Base-by-base conservation (phyloP, 2,888 invertebrate genomes). In the Drosophila longiperda region DNA sequence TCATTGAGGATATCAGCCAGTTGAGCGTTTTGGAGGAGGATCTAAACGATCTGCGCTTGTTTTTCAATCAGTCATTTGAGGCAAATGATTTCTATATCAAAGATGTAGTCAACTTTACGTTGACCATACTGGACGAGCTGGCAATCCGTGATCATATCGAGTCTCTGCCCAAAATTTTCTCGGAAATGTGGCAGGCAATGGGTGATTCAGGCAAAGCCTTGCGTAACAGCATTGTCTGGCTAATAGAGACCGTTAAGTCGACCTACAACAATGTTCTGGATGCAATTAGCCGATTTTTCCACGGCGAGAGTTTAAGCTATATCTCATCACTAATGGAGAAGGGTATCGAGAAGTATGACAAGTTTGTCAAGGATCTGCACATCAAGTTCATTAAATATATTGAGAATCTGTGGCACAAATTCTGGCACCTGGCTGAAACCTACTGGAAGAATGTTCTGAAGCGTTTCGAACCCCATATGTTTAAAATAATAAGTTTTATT, bases 101-200 rank as follows among this genome's bases (percentile, higher is more conserved):
- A 91, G 96, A 97, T 87, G 94, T 97, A 1, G 95, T 96, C 0
- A 95, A 95, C 66, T 95, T 96, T 66, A 95, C 95, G 0, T 93
- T 96, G 45, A 95, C 95, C 59, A 94, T 97, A 2, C 93, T 97
- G 50, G 97, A 97, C 81, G 97, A 97, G 91, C 94, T 97, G 91
- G 96, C 97, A 0, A 94, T 97, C 54, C 94, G 96, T 67, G 95
- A 96, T 71, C 97, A 97, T 90, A 95, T 97, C 79, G 96, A 97
- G 83, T 96, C 96, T 1, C 90, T 97, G 59, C 97, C 97, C 0
- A 96, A 96, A 54, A 96, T 97, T 32, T 94, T 97, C 0, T 96
- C 96, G 55, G 97, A 97, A 91, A 94, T 97, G 89, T 97, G 96
- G 96, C 96, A 96, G 7, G 95, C 96, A 82, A 96, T 97, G 96